Evolutionary conservation across 2,113 vertebrate species (phyloP).

Genomic region (Calcarius ornatus): DNA sequence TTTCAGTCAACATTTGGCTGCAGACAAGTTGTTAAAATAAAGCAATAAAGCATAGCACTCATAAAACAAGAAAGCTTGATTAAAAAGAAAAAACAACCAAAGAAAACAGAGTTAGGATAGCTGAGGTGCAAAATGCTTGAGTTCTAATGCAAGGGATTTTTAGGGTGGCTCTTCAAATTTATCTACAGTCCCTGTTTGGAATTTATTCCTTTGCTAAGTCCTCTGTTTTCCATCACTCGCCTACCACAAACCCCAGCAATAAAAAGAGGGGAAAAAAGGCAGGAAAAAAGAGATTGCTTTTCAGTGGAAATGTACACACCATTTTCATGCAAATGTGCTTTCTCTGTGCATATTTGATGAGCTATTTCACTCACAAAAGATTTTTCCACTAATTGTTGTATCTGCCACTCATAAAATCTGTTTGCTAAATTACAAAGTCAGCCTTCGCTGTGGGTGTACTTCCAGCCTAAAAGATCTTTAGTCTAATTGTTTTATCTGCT

Average conservation of each 20-base stretch:
- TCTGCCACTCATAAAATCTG: slow-evolving; percentile 68
- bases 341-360: slow-evolving; percentile 35
- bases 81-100: neutral
- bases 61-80: neutral
- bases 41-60: slow-evolving; percentile 39
- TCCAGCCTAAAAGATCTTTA: slow-evolving; percentile 51
- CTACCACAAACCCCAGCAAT: neutral
- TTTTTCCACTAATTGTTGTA: slow-evolving; percentile 67
- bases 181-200: neutral
- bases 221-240: neutral
- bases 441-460: slow-evolving; percentile 13
- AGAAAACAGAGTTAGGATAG: neutral
- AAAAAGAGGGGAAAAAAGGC: neutral
- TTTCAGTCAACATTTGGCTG: slow-evolving; percentile 14
- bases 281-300: slow-evolving; percentile 9
- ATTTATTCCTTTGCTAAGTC: neutral
- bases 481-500: slow-evolving; percentile 73
- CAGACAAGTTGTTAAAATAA: slow-evolving; percentile 2
- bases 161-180: neutral
- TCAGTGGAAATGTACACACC: neutral
- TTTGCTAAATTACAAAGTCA: slow-evolving; percentile 72
- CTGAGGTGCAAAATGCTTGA: neutral
- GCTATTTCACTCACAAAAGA: slow-evolving; percentile 58
- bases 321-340: slow-evolving; percentile 51
- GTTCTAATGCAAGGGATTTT: neutral